Percentiles rank a stretch among this genome's conserved stretches.
These are phyloP conservation scores for Chondrosia reniformis DNA, from an alignment of 37 sponge, comb jelly and placozoan species.

Conservation along the genomic window DNA sequence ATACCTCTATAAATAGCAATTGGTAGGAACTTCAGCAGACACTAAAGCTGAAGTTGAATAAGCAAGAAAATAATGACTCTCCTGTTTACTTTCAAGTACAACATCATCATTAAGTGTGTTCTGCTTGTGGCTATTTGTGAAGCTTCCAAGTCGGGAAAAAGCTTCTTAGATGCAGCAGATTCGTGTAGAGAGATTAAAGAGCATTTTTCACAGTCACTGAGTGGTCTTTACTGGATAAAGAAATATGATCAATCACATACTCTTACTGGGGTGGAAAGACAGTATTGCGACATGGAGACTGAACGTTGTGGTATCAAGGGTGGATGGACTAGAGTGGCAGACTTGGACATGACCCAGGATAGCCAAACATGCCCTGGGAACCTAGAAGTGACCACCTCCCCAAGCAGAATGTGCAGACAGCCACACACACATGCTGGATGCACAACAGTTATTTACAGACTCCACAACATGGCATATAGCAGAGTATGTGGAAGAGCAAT, in stretches of 20 bases:
- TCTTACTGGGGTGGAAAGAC: neutral
- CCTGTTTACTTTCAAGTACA: too few relatives aligned
- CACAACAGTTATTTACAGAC: neutral
- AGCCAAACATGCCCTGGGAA: neutral
- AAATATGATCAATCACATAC: neutral
- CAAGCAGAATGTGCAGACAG: neutral
- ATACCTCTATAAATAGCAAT: too few relatives aligned
- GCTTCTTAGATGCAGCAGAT: too few relatives aligned
- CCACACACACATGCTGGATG: neutral
- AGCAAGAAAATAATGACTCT: too few relatives aligned
- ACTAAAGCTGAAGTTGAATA: too few relatives aligned
- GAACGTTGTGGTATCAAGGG: neutral
- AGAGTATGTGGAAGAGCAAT: neutral
- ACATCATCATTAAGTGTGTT: too few relatives aligned
- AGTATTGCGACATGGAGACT: constrained; percentile 4
- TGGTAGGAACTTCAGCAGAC: too few relatives aligned
- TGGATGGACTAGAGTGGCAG: neutral
- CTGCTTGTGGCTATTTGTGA: too few relatives aligned
- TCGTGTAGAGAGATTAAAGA: neutral
- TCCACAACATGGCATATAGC: neutral
- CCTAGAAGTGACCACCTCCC: neutral
- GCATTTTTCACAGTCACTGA: neutral
- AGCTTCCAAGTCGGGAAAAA: too few relatives aligned
- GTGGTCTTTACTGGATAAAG: neutral
- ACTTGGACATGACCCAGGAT: neutral